These are phyloP conservation scores for Limenitis camilla DNA, from an alignment of 2,888 invertebrate species.

Conservation along the genomic window DNA sequence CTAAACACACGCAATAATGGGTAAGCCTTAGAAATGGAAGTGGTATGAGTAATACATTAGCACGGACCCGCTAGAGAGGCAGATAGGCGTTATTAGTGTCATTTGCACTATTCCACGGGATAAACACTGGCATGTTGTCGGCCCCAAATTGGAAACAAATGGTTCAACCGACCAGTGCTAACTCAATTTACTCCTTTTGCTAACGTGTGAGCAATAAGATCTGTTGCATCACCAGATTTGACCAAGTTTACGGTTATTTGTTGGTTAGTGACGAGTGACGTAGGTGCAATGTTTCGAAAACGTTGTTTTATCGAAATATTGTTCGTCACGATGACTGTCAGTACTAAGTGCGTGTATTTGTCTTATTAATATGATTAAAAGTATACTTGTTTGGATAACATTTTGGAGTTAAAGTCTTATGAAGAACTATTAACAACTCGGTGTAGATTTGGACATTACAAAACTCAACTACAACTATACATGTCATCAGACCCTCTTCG, in stretches of 20 bases:
- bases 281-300: neutral
- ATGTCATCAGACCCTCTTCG: too few species aligned
- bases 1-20: slow-evolving; percentile 10
- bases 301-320: neutral
- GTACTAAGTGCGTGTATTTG: neutral
- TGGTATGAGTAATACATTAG: slow-evolving; percentile 61
- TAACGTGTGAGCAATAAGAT: slow-evolving; percentile 66
- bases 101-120: slow-evolving; percentile 71
- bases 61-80: slow-evolving; percentile 52
- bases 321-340: neutral
- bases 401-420: too few species aligned
- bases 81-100: slow-evolving; percentile 68
- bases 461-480: too few species aligned
- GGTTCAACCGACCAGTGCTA: slow-evolving; percentile 59
- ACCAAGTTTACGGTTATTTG: slow-evolving; percentile 23
- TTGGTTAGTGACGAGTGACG: neutral
- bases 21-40: slow-evolving; percentile 43
- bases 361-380: neutral
- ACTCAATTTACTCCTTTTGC: slow-evolving; percentile 72
- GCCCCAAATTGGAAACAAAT: slow-evolving; percentile 70
- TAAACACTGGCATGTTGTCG: slow-evolving; percentile 68
- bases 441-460: too few species aligned
- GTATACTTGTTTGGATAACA: too few species aligned
- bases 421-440: too few species aligned
- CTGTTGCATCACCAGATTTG: slow-evolving; percentile 38